Evolutionary conservation across 2,113 vertebrate genomes (phyloP).

Genomic region (Silurus meridionalis): DNA sequence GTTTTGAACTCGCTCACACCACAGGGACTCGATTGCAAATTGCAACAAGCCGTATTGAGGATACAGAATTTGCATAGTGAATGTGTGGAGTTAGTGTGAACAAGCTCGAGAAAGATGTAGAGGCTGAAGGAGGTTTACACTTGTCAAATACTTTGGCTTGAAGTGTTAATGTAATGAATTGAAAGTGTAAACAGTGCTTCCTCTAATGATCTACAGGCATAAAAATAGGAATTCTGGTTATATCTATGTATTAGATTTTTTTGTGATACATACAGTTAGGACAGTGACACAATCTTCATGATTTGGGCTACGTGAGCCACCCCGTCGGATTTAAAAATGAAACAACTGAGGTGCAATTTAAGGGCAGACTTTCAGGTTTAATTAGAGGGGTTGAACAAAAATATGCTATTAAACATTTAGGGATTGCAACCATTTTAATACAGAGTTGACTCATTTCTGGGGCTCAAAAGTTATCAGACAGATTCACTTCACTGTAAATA

Average conservation of each 20-base stretch:
- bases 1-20: not conserved
- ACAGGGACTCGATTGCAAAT: not conserved
- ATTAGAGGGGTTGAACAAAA: no score
- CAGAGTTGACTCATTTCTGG: no score
- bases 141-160: not conserved
- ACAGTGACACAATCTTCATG: no score
- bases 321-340: no score
- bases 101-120: no score
- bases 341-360: no score
- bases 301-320: no score
- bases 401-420: no score
- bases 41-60: not conserved
- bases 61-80: constrained; percentile 23
- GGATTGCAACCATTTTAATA: no score
- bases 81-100: not conserved
- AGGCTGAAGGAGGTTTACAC: not conserved
- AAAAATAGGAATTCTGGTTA: not conserved
- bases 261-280: not conserved
- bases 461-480: no score
- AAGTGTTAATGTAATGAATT: not conserved
- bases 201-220: not conserved
- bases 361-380: no score
- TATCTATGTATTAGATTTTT: not conserved
- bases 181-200: not conserved
- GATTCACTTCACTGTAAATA: no score